These are phyloP conservation scores for Branchipolynoe longqiensis DNA, from an alignment of 2,888 invertebrate species.

Conservation along the genomic window DNA sequence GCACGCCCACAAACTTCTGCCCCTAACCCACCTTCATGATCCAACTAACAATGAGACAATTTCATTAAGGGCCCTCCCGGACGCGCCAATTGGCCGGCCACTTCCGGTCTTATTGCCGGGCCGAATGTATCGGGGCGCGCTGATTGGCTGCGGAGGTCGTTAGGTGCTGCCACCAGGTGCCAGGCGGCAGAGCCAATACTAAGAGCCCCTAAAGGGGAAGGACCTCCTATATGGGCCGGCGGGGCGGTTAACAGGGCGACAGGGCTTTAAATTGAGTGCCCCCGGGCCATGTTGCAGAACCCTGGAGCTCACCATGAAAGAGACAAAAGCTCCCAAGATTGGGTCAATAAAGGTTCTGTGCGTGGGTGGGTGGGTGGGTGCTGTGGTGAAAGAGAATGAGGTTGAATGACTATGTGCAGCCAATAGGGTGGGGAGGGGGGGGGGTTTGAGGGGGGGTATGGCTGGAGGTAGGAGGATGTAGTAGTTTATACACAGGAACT, in stretches of 20 bases:
- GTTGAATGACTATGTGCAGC: neutral
- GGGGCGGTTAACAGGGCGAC: no score
- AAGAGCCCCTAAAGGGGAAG: constrained; percentile 36
- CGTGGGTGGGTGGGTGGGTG: no score
- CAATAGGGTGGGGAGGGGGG: neutral
- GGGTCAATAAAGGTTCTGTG: constrained; percentile 14
- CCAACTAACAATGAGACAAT: constrained; percentile 48
- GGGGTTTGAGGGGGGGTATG: neutral
- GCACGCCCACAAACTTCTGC: neutral
- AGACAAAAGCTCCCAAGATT: constrained; percentile 33
- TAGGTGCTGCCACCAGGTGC: neutral
- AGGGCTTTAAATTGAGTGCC: constrained; percentile 16
- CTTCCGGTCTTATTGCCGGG: constrained; percentile 25
- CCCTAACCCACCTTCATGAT: constrained; percentile 36
- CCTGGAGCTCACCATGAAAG: no score
- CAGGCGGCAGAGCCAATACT: neutral
- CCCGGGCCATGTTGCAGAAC: no score
- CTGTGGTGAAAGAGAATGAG: no score
- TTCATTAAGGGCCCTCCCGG: constrained; percentile 40
- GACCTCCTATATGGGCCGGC: constrained; percentile 35
- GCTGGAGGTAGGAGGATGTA: no score
- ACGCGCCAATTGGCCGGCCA: neutral
- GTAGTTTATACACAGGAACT: no score
- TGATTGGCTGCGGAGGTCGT: constrained; percentile 27
- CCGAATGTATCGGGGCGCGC: constrained; percentile 19